Base-by-base conservation (phyloP, 2,888 invertebrate genomes). In the Sycophila texana region DNA sequence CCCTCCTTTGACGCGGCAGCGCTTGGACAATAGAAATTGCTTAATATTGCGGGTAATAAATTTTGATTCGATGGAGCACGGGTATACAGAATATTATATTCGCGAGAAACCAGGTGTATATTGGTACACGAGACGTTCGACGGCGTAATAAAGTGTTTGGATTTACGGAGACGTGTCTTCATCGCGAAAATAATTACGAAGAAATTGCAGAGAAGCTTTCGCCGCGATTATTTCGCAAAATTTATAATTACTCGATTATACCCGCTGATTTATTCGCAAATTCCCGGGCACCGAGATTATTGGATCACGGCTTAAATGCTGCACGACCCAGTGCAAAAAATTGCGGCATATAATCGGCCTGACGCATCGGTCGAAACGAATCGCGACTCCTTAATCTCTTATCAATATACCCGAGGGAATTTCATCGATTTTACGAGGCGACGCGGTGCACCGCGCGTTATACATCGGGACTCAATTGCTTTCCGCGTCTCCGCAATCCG, bases 391-490 rank as follows among this genome's bases (percentile, higher is more conserved):
- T 49, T 18, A 49, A 26, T 26, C 51, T 68, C 68, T 68, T 30
- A 55, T 55, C 68, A 30, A 55, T 30, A 55, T 30, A 55, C 13
- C 18, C 16, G 18, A 3, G 30, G 18, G 30, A 30, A 57, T 39
- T 68, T 55, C 26, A 55, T 55, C 47, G 30, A 2, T 12, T 53
- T 53, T 53, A 53, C 16, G 16, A 53, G 16, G n/a, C 10, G 5
- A 18, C 20, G 22, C 55, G n/a, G n/a, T n/a, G n/a, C 30, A 53
- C 55, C 68, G 13, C 30, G 39, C 39, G 16, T 7, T 13, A 5
- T 14, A 39, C 53, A 73, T 63, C 51, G 30, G 18, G 63, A 53
- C 63, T 73, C 72, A 63, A 73, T 73, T 73, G 63, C 72, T 73
- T 63, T 26, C 30, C 71, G 60, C n/a, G 71, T 72, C 60, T 61